Conservation (phyloP, 2,113 vertebrate genomes). For the Protomyctophum bolini region DNA sequence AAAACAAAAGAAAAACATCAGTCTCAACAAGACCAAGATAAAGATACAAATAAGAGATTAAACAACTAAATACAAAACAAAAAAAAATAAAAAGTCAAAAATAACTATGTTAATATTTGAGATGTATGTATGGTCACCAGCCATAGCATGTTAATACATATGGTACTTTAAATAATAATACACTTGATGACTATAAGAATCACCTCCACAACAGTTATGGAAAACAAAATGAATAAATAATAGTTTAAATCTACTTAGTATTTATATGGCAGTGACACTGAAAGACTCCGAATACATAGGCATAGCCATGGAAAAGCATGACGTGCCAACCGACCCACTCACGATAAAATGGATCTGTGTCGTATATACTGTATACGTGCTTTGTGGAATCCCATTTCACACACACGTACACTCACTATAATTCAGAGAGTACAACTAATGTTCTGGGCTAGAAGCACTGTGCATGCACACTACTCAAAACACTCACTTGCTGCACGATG, state of each 20-base stretch:
- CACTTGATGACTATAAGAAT: conserved; percentile 83
- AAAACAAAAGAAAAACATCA: conserved; percentile 8
- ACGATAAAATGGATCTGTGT: conserved; percentile 9
- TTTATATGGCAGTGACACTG: conserved; percentile 69
- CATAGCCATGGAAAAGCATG: conserved; percentile 2
- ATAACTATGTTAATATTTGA: conserved; percentile 79
- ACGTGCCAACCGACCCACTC: neutral
- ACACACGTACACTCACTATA: neutral
- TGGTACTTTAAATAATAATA: conserved; percentile 94
- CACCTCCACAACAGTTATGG: conserved; percentile 81
- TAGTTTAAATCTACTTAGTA: conserved; percentile 81
- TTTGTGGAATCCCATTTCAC: conserved; percentile 39
- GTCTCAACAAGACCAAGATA: conserved; percentile 41
- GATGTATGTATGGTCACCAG: conserved; percentile 95
- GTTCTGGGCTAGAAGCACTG: neutral
- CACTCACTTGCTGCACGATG: neutral
- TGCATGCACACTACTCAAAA: neutral
- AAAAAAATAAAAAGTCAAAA: conserved; percentile 45
- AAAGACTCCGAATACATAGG: conserved; percentile 47
- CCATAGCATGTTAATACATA: conserved; percentile 94
- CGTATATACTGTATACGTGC: conserved; percentile 6
- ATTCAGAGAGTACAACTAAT: neutral
- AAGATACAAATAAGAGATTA: conserved; percentile 68
- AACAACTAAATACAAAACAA: conserved; percentile 45
- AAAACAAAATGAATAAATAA: conserved; percentile 91